Conservation (phyloP, 2,113 vertebrate species). For the Calyptommatus sinebrachiatus region DNA sequence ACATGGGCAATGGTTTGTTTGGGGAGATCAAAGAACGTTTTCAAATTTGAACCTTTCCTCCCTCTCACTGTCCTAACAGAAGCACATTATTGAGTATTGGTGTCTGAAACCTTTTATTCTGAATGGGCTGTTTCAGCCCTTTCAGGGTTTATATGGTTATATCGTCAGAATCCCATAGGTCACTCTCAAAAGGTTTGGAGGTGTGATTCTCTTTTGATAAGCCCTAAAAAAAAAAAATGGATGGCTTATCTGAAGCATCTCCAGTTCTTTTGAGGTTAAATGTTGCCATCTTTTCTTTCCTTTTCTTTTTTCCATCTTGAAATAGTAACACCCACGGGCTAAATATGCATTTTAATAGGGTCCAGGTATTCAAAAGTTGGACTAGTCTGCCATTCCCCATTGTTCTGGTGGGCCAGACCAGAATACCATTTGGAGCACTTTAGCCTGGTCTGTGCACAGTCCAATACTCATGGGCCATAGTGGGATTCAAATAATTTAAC, state of each 20-base stretch:
- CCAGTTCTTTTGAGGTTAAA: slow-evolving; percentile 20
- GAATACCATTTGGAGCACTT: no score
- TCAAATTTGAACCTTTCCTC: no score
- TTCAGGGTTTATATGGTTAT: slow-evolving; percentile 4
- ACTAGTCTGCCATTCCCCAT: no score
- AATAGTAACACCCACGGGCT: not conserved
- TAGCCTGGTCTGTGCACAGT: no score
- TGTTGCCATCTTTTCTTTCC: not conserved
- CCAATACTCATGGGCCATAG: no score
- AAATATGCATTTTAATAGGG: not conserved
- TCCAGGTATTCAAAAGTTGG: no score
- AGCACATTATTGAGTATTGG: no score
- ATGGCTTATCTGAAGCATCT: slow-evolving; percentile 36
- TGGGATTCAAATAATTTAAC: no score
- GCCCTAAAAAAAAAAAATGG: slow-evolving; percentile 12
- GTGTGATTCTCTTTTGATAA: slow-evolving; percentile 17
- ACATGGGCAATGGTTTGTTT: no score
- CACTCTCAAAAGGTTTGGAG: slow-evolving; percentile 20
- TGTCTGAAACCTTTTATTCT: not conserved
- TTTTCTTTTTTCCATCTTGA: not conserved
- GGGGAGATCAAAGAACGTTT: no score
- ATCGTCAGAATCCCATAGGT: not conserved
- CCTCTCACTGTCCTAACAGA: no score
- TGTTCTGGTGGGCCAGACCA: no score
- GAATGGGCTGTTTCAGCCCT: not conserved